Base-by-base conservation (phyloP, 2,888 invertebrate genomes). In the Morpho achilles region DNA sequence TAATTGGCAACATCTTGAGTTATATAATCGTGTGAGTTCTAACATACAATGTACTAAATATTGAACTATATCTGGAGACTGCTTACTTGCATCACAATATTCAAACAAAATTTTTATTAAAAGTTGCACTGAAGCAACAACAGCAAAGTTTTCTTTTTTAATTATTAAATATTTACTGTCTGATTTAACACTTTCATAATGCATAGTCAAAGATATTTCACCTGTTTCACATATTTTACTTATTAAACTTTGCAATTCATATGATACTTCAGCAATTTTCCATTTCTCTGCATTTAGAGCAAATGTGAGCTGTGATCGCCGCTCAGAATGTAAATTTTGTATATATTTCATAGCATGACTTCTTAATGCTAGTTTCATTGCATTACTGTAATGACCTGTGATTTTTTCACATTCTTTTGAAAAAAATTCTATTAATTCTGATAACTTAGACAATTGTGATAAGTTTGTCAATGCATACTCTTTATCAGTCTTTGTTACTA, bases 181-280 rank as follows among this genome's bases (percentile, higher is more conserved):
- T 63, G 90, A 82, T 65, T 80, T 84, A 9, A 80, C 81, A 68
- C 79, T 82, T 50, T 87, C 80, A 74, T 75, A 84, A 48, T 73
- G 77, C 67, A 76, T 68, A 67, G 68, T 70, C 42, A 65, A 72
- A 16, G 91, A 91, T 76, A 92, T 92, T 72, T 83, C 80, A 58
- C 91, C 87, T 64, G 79, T 79, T 68, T 92, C 88, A 76, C 88
- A 89, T 72, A 97, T 94, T 69, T 93, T 92, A 77, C 94, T 93
- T 43, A 98, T 94, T 61, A 98, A 92, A 68, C 93, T 92, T 85
- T 99, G 99, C 78, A 98, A 95, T 77, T 97, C 96, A 66, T 92
- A 91, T 0, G 98, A 96, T 53, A 99, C 96, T 73, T 98, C 97
- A 5, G 97, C 96, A 69, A 95, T 94, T 75, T 96, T 97, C 99